Evolutionary conservation across 2,888 invertebrate species (phyloP), one percentile per base, ranked within the genome.

Genomic region (Mamestra brassicae): DNA sequence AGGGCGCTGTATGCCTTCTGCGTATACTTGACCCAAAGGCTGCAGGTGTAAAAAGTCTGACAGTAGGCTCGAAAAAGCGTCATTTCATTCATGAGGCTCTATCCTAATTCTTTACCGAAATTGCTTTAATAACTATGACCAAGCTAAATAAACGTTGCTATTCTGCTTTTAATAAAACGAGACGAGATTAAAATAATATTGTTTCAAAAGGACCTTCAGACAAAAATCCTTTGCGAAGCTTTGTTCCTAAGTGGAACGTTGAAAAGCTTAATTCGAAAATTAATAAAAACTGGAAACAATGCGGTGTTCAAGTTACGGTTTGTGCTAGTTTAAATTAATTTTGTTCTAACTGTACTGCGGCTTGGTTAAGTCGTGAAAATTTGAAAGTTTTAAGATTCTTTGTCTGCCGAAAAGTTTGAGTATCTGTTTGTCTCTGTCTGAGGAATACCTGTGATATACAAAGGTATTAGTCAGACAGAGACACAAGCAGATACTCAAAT

Each of bases 171-270:
- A 50, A 60, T 50, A 26, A 73, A 77, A 70, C 26, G 13, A n/a
- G 13, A 65, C 45, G 55, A 70, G 50, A 65, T 70, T 70, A 70
- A 55, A 66, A 66, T 54, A 76, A 42, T 50, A 64, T 60, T 64
- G n/a, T 70, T 38, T 60, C 11, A 70, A 70, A 63, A 34, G 4
- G 36, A 47, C 15, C 34, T 60, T 70, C 17, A 7, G 34, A 61
- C 47, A 58, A 34, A 55, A 60, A 58, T 36, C 11, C 45, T 60
- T 76, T 63, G 57, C 10, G 2, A n/a, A 26, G 34, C 52, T 76
- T 64, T 60, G 7, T 57, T 0, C 54, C 17, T 58, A 36, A 76
- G 15, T 55, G 38, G 2, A 63, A 47, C 45, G 45, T 45, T 4
- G 26, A 26, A 38, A 36, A 42, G 6, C 36, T 45, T 75, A 13